Base-by-base conservation (phyloP, 2,888 invertebrate species). In the Ectobius pallidus region DNA sequence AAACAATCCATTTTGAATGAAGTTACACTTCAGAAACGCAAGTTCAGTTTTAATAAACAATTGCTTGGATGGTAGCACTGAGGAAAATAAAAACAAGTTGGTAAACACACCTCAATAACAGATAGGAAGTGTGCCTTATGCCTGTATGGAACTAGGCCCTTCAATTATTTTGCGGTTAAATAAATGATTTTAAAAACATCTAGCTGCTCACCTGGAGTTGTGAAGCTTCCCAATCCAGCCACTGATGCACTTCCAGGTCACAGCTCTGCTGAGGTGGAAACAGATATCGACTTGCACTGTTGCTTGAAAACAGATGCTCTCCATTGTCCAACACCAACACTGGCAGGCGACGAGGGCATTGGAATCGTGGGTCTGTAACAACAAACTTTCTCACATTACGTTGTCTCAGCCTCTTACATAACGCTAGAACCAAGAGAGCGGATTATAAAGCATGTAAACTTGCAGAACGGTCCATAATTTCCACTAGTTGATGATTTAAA, bases 201-300 rank as follows among this genome's bases (percentile, higher is more conserved):
- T 39, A 39, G 39, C 6, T n/a, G n/a, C n/a, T n/a, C 78, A 87
- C 85, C 82, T 82, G 83, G 74, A 82, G 78, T 75, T 80, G 82
- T 76, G 82, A 77, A 22, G 81, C 77, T 71, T 85, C 85, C 84
- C 84, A 84, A 75, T 84, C 84, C 22, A 85, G 78, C 84, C 84
- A 85, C 70, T 81, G 79, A 70, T 83, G 81, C 42, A 79, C 80
- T 27, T 75, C 20, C 76, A 80, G 73, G 65, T 78, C 77, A 18
- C 77, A 75, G 65, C 81, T 79, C 69, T 82, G 82, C 27, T 83
- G 79, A 77, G 83, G 84, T 1, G 89, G 88, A 72, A 89, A 85
- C 63, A 94, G 81, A 80, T 89, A 91, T 80, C 88, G 88, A 18
- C 89, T 85, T 0, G 91, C 90, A 1, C 92, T 90, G 83, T 91